These are phyloP conservation scores for Podarcis siculus DNA, from an alignment of 2,797 vertebrate genomes.

Conservation along the genomic window DNA sequence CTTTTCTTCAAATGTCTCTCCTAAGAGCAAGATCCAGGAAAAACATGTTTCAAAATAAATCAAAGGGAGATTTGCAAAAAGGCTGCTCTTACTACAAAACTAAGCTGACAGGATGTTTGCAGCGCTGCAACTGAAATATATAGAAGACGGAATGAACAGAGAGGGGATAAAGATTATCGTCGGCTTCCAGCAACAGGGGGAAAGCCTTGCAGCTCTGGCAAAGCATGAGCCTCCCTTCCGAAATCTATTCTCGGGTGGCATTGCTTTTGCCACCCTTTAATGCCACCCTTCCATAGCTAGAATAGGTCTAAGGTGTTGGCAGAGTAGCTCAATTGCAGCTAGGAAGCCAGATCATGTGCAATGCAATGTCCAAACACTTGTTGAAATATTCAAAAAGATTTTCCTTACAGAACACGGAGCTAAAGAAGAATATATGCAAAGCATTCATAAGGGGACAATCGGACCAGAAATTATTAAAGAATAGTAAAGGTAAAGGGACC, in stretches of 20 bases:
- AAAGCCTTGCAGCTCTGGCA: conserved; percentile 21
- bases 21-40: conserved; percentile 29
- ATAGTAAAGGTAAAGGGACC: too few species aligned
- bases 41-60: conserved; percentile 16
- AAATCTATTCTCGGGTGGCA: neutral
- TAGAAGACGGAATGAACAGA: conserved; percentile 21
- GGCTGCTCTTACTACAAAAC: neutral
- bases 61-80: neutral
- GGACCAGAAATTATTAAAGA: too few species aligned
- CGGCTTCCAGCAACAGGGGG: neutral
- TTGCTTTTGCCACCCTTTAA: conserved; percentile 24
- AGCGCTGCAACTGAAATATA: neutral
- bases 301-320: conserved; percentile 6
- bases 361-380: too few species aligned
- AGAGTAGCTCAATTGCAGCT: too few species aligned
- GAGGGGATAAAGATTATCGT: neutral
- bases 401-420: too few species aligned
- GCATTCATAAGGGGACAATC: too few species aligned
- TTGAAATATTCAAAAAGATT: too few species aligned
- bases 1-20: conserved; percentile 37
- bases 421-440: too few species aligned
- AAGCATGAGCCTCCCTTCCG: too few species aligned
- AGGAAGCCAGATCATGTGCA: too few species aligned
- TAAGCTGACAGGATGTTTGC: neutral
- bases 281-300: conserved; percentile 16